Conservation (phyloP, 2,888 invertebrate genomes). For the Leptinotarsa peninsularis region DNA sequence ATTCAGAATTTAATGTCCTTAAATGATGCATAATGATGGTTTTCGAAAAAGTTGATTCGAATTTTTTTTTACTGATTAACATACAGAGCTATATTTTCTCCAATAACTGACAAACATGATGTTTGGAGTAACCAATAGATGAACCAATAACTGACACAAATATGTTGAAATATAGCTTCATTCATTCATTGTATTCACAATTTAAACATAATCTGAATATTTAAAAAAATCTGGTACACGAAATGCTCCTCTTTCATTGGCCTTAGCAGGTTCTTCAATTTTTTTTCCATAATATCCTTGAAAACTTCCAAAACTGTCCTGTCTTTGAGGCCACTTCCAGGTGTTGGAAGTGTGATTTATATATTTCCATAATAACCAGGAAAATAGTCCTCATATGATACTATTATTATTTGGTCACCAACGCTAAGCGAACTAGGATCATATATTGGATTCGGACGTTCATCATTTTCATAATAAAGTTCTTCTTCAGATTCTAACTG, state of each 20-base stretch:
- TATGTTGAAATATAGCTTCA: constrained; percentile 15
- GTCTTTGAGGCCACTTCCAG: constrained; percentile 21
- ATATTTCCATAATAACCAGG: constrained; percentile 22
- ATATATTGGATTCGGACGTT: constrained; percentile 15
- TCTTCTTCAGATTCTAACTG: constrained; percentile 27
- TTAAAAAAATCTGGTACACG: constrained; percentile 26
- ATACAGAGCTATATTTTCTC: constrained; percentile 5
- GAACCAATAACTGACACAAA: constrained; percentile 18
- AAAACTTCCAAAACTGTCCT: constrained; percentile 21
- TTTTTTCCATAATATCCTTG: constrained; percentile 21
- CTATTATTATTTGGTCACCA: constrained; percentile 16
- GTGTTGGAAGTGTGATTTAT: constrained; percentile 16
- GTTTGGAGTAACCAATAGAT: constrained; percentile 13
- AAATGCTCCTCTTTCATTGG: constrained; percentile 30
- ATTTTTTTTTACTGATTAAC: not conserved
- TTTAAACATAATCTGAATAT: constrained; percentile 28
- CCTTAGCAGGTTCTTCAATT: constrained; percentile 24
- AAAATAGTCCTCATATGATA: constrained; percentile 24
- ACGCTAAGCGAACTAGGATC: constrained; percentile 16
- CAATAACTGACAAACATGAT: constrained; percentile 10
- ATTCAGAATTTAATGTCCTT: constrained; percentile 11
- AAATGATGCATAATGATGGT: constrained; percentile 6
- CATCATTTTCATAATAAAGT: constrained; percentile 25
- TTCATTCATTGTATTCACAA: constrained; percentile 12
- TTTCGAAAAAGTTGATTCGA: not conserved